phyloP scores from a whole-genome alignment of 2,888 invertebrate species.

The Teleiodes luculella region DNA sequence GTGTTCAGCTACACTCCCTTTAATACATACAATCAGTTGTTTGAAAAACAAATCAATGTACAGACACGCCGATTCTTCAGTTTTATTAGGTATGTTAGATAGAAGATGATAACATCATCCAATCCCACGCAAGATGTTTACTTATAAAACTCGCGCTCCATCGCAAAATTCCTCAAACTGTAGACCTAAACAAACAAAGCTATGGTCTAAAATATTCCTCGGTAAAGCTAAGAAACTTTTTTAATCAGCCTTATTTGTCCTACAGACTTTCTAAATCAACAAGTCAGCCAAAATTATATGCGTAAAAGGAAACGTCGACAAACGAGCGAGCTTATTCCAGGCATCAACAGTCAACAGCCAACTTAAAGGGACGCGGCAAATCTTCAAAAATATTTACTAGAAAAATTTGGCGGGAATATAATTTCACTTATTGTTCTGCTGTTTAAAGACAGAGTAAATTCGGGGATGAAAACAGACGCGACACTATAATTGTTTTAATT shows the following conservation, averaged over 20 bases:
- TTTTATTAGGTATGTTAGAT: too few relatives aligned
- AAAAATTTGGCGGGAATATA: slow-evolving; percentile 42
- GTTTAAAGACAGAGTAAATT: slow-evolving; percentile 12
- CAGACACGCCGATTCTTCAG: too few relatives aligned
- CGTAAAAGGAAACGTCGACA: slow-evolving; percentile 1
- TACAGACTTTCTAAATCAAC: slow-evolving; percentile 10
- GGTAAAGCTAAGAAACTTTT: slow-evolving; percentile 5
- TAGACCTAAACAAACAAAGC: neutral
- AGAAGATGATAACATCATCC: too few relatives aligned
- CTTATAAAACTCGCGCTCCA: neutral
- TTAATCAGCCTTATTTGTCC: slow-evolving; percentile 9
- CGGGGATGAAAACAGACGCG: neutral
- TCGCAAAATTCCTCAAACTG: neutral
- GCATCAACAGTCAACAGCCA: slow-evolving; percentile 26
- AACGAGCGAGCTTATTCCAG: slow-evolving; percentile 9
- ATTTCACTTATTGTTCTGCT: slow-evolving; percentile 43
- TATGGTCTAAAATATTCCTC: neutral
- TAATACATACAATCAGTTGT: too few relatives aligned
- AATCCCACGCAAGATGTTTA: too few relatives aligned
- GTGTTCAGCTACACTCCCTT: too few relatives aligned
- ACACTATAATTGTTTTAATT: too few relatives aligned
- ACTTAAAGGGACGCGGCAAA: slow-evolving; percentile 25
- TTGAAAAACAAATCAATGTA: too few relatives aligned
- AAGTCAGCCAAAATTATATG: slow-evolving; percentile 1
- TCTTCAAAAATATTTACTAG: slow-evolving; percentile 45